Evolutionary conservation across 2,113 vertebrate species (phyloP).

Genomic region (Kryptolebias marmoratus): DNA sequence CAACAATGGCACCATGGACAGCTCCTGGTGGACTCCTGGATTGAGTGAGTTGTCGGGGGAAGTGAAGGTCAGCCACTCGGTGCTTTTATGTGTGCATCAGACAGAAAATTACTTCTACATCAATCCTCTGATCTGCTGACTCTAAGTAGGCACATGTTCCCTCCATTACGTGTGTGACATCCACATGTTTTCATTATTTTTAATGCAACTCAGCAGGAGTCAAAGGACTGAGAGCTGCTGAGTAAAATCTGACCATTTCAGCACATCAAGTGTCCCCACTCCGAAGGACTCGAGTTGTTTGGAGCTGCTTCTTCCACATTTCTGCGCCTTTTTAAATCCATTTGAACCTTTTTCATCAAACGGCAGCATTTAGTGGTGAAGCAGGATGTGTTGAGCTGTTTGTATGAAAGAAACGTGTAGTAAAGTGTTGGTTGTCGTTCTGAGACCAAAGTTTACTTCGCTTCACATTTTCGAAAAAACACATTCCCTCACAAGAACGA

Average conservation of each 20-base stretch:
- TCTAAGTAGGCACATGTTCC: not conserved
- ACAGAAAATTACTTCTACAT: not conserved
- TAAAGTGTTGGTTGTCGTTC: not conserved
- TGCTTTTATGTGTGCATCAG: slow-evolving; percentile 19
- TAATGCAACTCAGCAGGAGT: slow-evolving; percentile 1
- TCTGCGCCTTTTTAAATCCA: not conserved
- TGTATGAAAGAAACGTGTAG: not conserved
- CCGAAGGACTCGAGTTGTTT: not conserved
- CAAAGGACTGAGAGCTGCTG: not conserved
- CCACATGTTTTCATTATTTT: not conserved
- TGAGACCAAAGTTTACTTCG: not conserved
- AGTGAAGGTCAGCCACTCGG: slow-evolving; percentile 10
- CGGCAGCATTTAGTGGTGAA: not conserved
- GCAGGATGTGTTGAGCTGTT: not conserved
- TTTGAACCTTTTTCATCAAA: not conserved
- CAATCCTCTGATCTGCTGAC: slow-evolving; percentile 14
- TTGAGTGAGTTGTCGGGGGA: not conserved
- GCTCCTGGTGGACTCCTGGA: accelerated
- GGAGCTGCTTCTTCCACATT: not conserved
- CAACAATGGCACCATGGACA: not conserved
- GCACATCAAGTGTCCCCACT: not conserved
- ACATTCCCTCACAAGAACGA: no score
- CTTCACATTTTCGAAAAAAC: not conserved
- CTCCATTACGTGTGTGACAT: not conserved
- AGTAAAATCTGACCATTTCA: not conserved